A percentile compares a stretch with the other conserved stretches of the same genome.
Conservation (phyloP, 2,113 vertebrate species). For the Antigone vipio region DNA sequence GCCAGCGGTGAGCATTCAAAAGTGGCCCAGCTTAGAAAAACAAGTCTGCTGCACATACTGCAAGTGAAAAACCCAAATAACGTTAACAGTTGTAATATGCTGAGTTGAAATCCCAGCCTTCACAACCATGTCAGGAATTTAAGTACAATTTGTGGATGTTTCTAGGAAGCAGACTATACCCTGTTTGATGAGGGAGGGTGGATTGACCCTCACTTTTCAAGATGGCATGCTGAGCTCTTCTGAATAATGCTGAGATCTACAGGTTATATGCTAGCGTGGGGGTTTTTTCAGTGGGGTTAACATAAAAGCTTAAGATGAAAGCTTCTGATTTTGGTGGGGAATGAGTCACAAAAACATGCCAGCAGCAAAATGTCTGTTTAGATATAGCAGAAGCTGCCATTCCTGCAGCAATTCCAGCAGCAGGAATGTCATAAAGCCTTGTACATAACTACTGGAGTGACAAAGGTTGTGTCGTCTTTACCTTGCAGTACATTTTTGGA, state of each 20-base stretch:
- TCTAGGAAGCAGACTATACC: not conserved
- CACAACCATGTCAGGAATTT: too few relatives aligned
- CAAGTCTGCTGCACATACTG: not conserved
- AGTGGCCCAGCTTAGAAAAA: not conserved
- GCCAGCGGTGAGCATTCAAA: not conserved
- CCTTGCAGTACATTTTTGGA: not conserved
- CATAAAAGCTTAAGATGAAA: not conserved
- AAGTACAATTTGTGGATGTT: not conserved
- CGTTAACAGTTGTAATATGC: not conserved
- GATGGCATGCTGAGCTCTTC: not conserved
- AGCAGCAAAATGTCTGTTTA: not conserved
- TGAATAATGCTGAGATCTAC: rapidly evolving
- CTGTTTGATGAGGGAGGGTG: not conserved
- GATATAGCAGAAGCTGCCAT: not conserved
- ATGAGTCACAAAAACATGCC: not conserved
- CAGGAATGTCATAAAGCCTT: not conserved
- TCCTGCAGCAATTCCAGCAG: not conserved
- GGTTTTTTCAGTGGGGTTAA: too few relatives aligned
- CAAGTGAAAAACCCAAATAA: not conserved
- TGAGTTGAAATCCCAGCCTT: not conserved
- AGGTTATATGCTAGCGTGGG: not conserved
- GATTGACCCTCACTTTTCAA: not conserved
- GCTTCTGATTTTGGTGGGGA: not conserved
- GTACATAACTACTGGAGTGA: not conserved
- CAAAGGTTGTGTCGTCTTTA: not conserved